phyloP scores from a whole-genome alignment of 2,888 invertebrate species.

The Byasa hedistus region DNA sequence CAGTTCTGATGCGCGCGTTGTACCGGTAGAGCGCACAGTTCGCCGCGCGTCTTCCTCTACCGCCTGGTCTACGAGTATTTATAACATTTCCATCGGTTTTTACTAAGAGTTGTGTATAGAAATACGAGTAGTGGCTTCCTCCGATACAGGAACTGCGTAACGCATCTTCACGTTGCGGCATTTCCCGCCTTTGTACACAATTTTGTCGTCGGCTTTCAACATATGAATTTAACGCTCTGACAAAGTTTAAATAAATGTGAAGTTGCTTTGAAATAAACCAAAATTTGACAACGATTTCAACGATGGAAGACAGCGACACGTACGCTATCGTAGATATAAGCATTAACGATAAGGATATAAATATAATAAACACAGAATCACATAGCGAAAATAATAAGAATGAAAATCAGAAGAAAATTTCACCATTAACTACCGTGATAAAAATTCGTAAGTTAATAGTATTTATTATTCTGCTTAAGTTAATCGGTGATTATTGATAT shows the following conservation, averaged over 20 bases:
- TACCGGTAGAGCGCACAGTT: constrained; percentile 41
- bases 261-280: not conserved
- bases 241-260: constrained; percentile 5
- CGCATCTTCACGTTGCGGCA: constrained; percentile 34
- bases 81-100: constrained; percentile 30
- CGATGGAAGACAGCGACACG: constrained; percentile 62
- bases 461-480: constrained; percentile 20
- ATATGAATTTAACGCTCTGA: constrained; percentile 2
- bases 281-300: constrained; percentile 6
- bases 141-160: constrained; percentile 28
- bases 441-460: constrained; percentile 64
- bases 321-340: constrained; percentile 66
- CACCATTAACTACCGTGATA: constrained; percentile 56
- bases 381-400: constrained; percentile 36
- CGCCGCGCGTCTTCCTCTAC: constrained; percentile 38
- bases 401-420: constrained; percentile 45
- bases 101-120: constrained; percentile 30
- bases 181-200: constrained; percentile 40
- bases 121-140: constrained; percentile 30
- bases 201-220: constrained; percentile 12
- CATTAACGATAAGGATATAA: constrained; percentile 54
- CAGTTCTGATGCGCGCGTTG: constrained; percentile 53
- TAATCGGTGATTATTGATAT: not conserved
- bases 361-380: constrained; percentile 39
- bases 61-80: constrained; percentile 31